Evolutionary conservation across 2,797 vertebrate genomes (phyloP), one percentile per base, ranked within the genome.

Genomic region (Gallirallus australis): DNA sequence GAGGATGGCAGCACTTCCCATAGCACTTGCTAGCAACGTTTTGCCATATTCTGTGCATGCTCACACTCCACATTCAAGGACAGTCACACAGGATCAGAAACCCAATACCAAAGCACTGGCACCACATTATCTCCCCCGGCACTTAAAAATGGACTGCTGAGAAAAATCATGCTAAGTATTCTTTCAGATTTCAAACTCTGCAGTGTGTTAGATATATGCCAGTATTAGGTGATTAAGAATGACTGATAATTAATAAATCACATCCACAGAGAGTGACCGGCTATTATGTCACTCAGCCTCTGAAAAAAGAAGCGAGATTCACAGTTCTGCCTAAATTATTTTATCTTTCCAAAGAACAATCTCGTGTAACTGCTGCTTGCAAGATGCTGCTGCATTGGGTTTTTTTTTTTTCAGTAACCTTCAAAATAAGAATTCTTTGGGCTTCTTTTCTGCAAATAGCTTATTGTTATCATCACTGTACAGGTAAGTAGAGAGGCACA

Each of bases 241-340:
- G 89, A 95, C 50, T 85, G 78, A 94, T 93, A 92, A 95, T 94
- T 94, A 94, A 82, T 94, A 94, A 84, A 93, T 92, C 71, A 80
- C 81, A 94, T 63, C 72, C 86, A 83, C 0, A 0, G 69, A 92
- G 61, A 93, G 39, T 37, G 63, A 85, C 47, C 0, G 1, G 69
- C 21, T 87, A 78, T 86, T 84, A 90, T 66, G 83, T 86, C 83
- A 90, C 76, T 68, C 70, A 92, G 54, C 4, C 18, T 91, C 48
- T 76, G 52, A 90, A 83, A 90, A 91, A 48, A 68, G 23, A 31
- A 75, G 24, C 31, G 33, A 70, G 17, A 89, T 71, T 83, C 82
- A 91, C 57, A 71, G 52, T 63, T 91, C 66, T 86, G 42, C 39
- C 59, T 79, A 94, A 95, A 90, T 79, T 71, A 76, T 60, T 57